These are phyloP conservation scores for Microctonus aethiopoides DNA, from an alignment of 2,888 invertebrate species.

Conservation along the genomic window DNA sequence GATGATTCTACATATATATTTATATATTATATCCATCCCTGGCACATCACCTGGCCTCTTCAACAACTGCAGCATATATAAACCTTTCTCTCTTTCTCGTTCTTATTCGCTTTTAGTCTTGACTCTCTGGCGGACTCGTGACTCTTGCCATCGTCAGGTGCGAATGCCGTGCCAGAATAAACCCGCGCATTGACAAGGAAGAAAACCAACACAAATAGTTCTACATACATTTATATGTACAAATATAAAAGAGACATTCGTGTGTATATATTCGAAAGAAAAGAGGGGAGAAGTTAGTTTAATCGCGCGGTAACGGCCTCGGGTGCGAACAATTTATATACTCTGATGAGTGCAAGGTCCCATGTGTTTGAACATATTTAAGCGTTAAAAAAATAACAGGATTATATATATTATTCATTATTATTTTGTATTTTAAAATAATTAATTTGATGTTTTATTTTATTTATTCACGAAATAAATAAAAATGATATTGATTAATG, in stretches of 20 bases:
- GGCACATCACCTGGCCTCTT: conserved; percentile 30
- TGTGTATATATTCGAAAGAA: background rate
- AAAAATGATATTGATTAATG: too few species aligned
- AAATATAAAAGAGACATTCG: background rate
- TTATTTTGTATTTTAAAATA: background rate
- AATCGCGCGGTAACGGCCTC: conserved; percentile 38
- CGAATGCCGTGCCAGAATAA: conserved; percentile 25
- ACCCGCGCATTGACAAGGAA: conserved; percentile 19
- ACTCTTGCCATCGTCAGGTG: conserved; percentile 30
- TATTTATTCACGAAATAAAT: background rate
- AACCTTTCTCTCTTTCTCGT: conserved; percentile 1
- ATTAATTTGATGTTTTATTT: background rate
- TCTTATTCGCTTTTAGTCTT: background rate
- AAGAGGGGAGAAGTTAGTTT: conserved; percentile 24
- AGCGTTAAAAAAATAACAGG: background rate
- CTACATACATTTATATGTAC: background rate
- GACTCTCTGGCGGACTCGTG: conserved; percentile 1
- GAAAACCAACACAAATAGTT: background rate
- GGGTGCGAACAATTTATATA: conserved; percentile 39
- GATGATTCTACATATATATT: background rate
- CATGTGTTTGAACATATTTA: conserved; percentile 1
- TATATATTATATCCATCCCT: conserved; percentile 11
- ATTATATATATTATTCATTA: background rate
- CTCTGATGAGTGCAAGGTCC: conserved; percentile 39
- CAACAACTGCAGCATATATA: conserved; percentile 17